Base-by-base conservation (phyloP, 1,140 invertebrate species). In the Trachymyrmex septentrionalis region DNA sequence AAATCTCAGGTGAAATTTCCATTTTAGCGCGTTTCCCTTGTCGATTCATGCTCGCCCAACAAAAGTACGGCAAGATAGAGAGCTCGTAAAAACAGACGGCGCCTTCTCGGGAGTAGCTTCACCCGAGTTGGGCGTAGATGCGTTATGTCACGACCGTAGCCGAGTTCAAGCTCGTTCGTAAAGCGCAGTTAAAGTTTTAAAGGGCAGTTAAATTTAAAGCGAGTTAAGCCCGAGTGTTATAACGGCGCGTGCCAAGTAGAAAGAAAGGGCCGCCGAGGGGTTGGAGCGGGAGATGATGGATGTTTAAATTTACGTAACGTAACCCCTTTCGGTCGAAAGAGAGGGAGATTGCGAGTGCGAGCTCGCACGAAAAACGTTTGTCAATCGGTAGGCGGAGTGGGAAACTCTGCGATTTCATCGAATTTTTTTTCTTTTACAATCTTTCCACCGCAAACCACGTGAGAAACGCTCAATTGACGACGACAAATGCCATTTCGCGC, bases 161-260 rank as follows among this genome's bases (percentile, higher is more conserved):
- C 63, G 57, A 88, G 85, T 82, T 88, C 82, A 66, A 87, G 81
- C 78, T 50, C 64, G 87, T 86, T 91, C 89, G 90, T 88, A 88
- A 90, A 91, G 50, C 85, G 85, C 88, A 80, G 85, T 91, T 89
- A 88, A 93, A 90, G 90, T 93, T 94, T 93, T 92, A 93, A 93
- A 89, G 93, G 92, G 91, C 89, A 89, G 94, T 94, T 94, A 92
- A 94, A 94, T 94, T 94, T 94, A 93, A 91, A 93, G 92, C 92
- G 92, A 90, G 86, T 91, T 92, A 89, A 92, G 85, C 88, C 78
- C 63, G 80, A 77, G 90, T 91, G 92, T 94, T 93, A 92, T 92
- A 88, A 92, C 76, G 93, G 87, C 93, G 94, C 93, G 94, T 94
- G 94, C 89, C 94, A 90, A 88, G 86, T 86, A 86, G 64, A 88